Base-by-base conservation (phyloP, 1,140 invertebrate genomes). In the Harlomillsia oculata region DNA sequence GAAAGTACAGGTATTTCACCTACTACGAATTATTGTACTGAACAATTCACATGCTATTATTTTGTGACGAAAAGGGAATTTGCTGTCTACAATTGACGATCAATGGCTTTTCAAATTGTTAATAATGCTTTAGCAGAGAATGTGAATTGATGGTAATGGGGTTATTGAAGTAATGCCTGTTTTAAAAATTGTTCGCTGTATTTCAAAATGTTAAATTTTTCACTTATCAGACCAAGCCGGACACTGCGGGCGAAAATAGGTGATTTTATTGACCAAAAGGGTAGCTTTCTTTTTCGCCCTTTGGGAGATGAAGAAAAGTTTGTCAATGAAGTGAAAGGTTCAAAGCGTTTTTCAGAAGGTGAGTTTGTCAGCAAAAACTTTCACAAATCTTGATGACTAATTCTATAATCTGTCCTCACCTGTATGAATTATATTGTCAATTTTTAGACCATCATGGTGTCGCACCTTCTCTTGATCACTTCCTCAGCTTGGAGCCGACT, bases 401-500 rank as follows among this genome's bases (percentile, higher is more conserved):
- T n/a, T n/a, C n/a, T n/a, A n/a, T n/a, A n/a, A 45, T 16, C 9
- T 14, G 6, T 16, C 8, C 9, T 26, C 16, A 28, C 2, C 11
- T 14, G 14, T 25, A 28, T 14, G 43, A 44, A 16, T 44, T n/a
- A 3, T 23, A 28, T 29, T 26, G 25, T 29, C 30, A 14, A 51
- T 53, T 30, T 44, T 18, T 72, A 83, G 86, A 86, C 74, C 78
- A 80, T 69, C 88, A 80, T 79, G 85, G 85, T 39, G 77, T 87
- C 46, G 81, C 89, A 77, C 87, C 89, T 57, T 87, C 89, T 1
- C 80, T 87, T 70, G 89, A 94, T 73, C 80, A 80, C 39, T 93
- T 87, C 69, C 76, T 80, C 63, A 73, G 72, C 21, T 79, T 87
- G 59, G 83, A 88, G 67, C 82, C 82, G 61, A 75, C 77, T 16